Evolutionary conservation across 2,797 vertebrate genomes (phyloP).

Genomic region (Pachyuromys duprasi): DNA sequence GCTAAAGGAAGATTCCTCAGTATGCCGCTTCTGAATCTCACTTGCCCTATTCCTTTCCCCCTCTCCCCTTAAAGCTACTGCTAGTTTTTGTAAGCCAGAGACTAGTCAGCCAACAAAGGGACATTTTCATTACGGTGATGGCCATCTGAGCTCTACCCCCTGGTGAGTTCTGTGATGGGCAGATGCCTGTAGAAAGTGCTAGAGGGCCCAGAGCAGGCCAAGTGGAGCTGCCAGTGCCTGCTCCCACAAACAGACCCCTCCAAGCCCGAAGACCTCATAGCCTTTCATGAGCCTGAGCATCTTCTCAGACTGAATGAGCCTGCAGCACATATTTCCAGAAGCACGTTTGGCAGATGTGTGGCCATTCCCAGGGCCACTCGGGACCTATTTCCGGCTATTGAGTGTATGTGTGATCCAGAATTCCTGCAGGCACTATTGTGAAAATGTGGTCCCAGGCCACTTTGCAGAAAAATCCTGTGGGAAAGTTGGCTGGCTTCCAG

Average conservation of each 20-base stretch:
- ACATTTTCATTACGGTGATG: background rate
- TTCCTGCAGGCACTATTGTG: background rate
- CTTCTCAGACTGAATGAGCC: background rate
- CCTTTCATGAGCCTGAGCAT: slow-evolving; percentile 28
- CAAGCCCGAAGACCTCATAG: background rate
- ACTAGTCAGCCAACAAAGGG: background rate
- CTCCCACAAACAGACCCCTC: background rate
- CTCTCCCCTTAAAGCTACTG: background rate
- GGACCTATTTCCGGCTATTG: background rate
- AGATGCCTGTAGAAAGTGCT: background rate
- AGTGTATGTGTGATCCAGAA: background rate
- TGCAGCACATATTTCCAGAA: slow-evolving; percentile 43
- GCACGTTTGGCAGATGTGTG: background rate
- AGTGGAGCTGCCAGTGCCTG: background rate
- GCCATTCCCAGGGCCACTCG: background rate
- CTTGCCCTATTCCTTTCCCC: background rate
- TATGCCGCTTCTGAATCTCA: background rate
- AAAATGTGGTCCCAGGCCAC: background rate
- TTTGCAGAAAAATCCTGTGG: background rate
- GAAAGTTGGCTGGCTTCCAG: background rate
- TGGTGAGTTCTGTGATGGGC: background rate
- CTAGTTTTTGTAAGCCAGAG: slow-evolving; percentile 56
- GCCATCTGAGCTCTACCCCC: background rate
- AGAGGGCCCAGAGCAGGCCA: background rate
- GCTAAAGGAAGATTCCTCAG: background rate